Conservation (phyloP, 2,888 invertebrate species). For the Amblyjoppa fuscipennis region DNA sequence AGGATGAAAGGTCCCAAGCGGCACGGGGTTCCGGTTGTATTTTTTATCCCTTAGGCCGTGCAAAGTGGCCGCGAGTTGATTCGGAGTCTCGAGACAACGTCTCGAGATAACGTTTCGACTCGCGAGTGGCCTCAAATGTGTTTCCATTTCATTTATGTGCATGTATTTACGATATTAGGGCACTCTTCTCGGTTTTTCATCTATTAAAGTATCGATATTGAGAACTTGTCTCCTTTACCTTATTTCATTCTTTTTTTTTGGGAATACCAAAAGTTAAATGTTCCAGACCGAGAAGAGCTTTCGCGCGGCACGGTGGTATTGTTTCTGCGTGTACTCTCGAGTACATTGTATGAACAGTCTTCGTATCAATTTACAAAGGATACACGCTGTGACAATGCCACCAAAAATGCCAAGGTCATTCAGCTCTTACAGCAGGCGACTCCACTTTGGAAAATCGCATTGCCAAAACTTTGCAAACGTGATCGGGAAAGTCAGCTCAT, state of each 20-base stretch:
- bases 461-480: neutral
- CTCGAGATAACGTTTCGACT: neutral
- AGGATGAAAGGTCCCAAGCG: slow-evolving; percentile 1
- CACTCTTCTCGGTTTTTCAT: neutral
- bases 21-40: slow-evolving; percentile 7
- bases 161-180: neutral
- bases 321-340: neutral
- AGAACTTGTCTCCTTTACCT: neutral
- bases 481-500: neutral
- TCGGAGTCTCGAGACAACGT: neutral
- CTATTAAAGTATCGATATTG: neutral
- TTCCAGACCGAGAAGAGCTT: neutral
- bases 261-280: neutral
- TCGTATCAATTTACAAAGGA: neutral
- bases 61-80: neutral
- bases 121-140: neutral
- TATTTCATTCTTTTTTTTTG: neutral
- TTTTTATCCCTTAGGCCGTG: neutral
- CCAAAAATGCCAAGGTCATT: neutral
- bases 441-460: neutral
- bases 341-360: neutral
- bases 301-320: neutral
- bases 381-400: neutral
- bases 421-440: neutral
- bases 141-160: neutral